A percentile compares a stretch with the other conserved stretches of the same genome.
phyloP scores from a whole-genome alignment of 2,888 invertebrate species.

The Selenia dentaria region DNA sequence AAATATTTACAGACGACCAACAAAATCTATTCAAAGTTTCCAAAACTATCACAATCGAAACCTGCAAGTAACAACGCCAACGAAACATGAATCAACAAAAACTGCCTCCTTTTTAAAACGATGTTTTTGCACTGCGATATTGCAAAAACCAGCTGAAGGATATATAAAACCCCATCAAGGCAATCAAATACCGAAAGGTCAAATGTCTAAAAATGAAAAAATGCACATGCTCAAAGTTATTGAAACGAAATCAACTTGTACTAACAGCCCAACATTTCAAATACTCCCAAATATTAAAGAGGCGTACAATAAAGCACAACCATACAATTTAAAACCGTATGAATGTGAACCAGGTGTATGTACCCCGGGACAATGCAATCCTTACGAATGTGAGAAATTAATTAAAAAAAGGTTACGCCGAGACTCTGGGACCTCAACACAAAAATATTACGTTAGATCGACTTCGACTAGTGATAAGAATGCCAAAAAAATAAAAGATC shows the following conservation, averaged over 20 bases:
- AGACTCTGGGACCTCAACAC: conserved; percentile 9
- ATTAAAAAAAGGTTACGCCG: conserved; percentile 9
- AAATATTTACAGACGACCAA: neutral
- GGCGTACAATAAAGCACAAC: neutral
- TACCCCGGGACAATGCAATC: conserved; percentile 42
- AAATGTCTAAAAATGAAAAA: conserved; percentile 7
- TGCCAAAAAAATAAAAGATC: neutral
- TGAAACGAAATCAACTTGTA: neutral
- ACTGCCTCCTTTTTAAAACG: conserved; percentile 1
- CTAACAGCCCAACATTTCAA: neutral
- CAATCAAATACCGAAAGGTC: conserved; percentile 5
- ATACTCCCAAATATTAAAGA: neutral
- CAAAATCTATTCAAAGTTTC: neutral
- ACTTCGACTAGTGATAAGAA: neutral
- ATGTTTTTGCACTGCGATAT: conserved; percentile 6
- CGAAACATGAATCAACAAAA: neutral
- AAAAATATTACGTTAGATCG: neutral
- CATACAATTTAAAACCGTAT: conserved; percentile 17
- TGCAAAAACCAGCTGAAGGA: neutral
- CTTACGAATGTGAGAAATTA: conserved; percentile 33
- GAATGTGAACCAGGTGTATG: conserved; percentile 45
- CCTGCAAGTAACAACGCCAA: neutral
- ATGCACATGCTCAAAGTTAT: neutral
- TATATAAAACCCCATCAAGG: neutral
- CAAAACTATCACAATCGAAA: neutral